A percentile compares a stretch with the other conserved stretches of the same genome.
These are phyloP conservation scores for Sylvicola cinctus DNA, from an alignment of 2,888 invertebrate species.

Conservation along the genomic window DNA sequence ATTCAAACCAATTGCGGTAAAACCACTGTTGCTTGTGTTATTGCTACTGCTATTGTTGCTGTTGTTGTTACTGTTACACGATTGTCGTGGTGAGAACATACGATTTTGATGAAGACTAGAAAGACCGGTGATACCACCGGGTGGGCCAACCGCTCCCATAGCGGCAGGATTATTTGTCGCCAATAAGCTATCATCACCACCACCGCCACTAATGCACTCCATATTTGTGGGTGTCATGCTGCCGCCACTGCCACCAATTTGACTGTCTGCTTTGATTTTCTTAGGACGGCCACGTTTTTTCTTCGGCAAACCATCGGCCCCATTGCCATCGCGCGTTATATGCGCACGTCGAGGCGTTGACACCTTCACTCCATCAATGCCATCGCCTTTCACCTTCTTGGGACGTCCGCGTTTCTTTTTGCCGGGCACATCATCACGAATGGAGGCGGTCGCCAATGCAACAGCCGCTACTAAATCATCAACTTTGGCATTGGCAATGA, in stretches of 20 bases:
- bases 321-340: constrained; percentile 16
- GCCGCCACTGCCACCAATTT: constrained; percentile 24
- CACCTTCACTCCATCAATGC: constrained; percentile 24
- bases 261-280: constrained; percentile 40
- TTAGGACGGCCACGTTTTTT: constrained; percentile 78
- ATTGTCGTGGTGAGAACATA: no score
- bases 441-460: constrained; percentile 3
- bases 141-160: constrained; percentile 16
- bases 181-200: constrained; percentile 18
- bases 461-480: constrained; percentile 12
- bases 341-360: constrained; percentile 6
- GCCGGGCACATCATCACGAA: constrained; percentile 31
- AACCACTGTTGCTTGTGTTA: constrained; percentile 3
- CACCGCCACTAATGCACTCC: constrained; percentile 27
- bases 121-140: constrained; percentile 9
- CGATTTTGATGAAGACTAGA: no score
- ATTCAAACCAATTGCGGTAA: neutral
- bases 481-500: no score
- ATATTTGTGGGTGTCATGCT: constrained; percentile 18
- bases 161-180: constrained; percentile 16
- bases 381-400: constrained; percentile 55
- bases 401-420: constrained; percentile 84
- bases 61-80: constrained; percentile 5
- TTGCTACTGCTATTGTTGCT: constrained; percentile 7
- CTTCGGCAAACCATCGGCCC: constrained; percentile 42